Base-by-base conservation (phyloP, 2,888 invertebrate species). In the Drosophila kuntzei region DNA sequence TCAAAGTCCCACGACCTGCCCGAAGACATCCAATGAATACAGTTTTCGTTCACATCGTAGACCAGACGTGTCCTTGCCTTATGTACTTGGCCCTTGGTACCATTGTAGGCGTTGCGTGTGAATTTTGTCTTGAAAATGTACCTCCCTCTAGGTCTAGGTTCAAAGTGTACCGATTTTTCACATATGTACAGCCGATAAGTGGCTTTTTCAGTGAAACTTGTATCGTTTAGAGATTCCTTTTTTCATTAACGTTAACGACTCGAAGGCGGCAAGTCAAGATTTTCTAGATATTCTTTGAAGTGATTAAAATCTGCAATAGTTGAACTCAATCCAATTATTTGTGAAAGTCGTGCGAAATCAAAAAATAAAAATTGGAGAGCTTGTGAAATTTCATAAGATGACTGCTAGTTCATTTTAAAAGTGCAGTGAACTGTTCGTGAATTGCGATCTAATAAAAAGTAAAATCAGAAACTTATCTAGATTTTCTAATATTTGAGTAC, bases 171-270 rank as follows among this genome's bases (percentile, higher is more conserved):
- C n/a, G 12, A 4, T 12, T 59, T 22, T 20, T 41, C 14, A 54
- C 44, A 65, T 51, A 63, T 43, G 59, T 37, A 36, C 37, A 47
- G 61, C 16, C 57, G 29, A 37, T 22, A 37, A 37, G 34, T 39
- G 18, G 36, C 46, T 49, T 63, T 67, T 39, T 44, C 37, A 68
- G 60, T 62, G 69, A 67, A 66, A 32, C 61, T 49, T 46, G 47
- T 29, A 66, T 64, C 55, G 64, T 61, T 60, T 51, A 49, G 16
- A 62, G 51, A 71, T 71, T 68, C 67, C 34, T 47, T 47, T 50
- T 68, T 84, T 80, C 87, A 89, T 87, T 87, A 80, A 59, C 76
- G 70, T 71, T 46, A 46, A 59, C 62, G 74, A 71, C 81, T 81
- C 72, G 66, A 71, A 68, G 62, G 76, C 71, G 76, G 69, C 69